Percentiles rank a stretch among this genome's conserved stretches.
Evolutionary conservation across 2,888 invertebrate genomes (phyloP).

Genomic region (Chirona hameri): DNA sequence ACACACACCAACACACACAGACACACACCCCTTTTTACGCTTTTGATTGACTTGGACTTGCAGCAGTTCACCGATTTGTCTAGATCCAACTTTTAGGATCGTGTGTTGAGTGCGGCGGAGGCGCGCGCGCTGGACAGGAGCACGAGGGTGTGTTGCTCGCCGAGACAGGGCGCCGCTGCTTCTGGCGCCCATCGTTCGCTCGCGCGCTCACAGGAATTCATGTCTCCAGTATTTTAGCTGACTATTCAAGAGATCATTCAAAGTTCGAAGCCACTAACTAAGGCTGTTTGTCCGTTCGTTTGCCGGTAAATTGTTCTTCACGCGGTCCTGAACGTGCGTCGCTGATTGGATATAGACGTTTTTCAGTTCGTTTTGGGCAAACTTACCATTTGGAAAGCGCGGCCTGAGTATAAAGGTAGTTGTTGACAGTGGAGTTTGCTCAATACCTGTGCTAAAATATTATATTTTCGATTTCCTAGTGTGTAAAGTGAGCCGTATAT

Average conservation of each 20-base stretch:
- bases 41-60: slow-evolving; percentile 22
- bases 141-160: background rate
- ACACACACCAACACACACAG: slow-evolving; percentile 7
- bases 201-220: background rate
- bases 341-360: slow-evolving; percentile 2
- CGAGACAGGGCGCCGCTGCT: background rate
- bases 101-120: background rate
- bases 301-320: background rate
- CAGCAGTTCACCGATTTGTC: slow-evolving; percentile 6
- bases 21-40: slow-evolving; percentile 7
- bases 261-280: background rate
- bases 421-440: slow-evolving; percentile 28
- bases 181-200: background rate
- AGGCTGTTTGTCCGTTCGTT: background rate
- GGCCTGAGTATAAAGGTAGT: slow-evolving; percentile 24
- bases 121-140: background rate
- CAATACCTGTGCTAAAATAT: slow-evolving; percentile 28
- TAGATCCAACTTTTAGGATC: slow-evolving; percentile 8
- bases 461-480: slow-evolving; percentile 28
- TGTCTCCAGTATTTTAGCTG: slow-evolving; percentile 27
- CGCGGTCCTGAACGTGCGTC: background rate
- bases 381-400: slow-evolving; percentile 26
- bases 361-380: slow-evolving; percentile 23
- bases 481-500: slow-evolving; percentile 29
- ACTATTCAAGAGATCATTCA: background rate